phyloP scores from a whole-genome alignment of 2,113 vertebrate species.

The Erythrolamprus reginae region DNA sequence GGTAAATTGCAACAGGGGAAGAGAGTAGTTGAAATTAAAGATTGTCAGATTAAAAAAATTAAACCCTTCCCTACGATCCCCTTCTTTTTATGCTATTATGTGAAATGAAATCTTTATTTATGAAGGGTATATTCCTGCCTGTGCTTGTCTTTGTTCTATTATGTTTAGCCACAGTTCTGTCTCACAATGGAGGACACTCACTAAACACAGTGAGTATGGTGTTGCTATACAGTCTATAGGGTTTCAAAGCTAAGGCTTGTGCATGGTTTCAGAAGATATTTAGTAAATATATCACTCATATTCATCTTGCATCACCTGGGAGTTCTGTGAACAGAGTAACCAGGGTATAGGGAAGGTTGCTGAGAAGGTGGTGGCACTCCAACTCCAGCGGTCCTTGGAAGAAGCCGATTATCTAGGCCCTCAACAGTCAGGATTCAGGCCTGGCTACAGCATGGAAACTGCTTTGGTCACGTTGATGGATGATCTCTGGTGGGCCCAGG shows the following conservation, averaged over 20 bases:
- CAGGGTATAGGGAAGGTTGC: too few species aligned
- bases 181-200: background rate
- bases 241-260: too few species aligned
- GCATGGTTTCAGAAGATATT: too few species aligned
- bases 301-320: background rate
- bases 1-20: background rate
- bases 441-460: too few species aligned
- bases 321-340: background rate
- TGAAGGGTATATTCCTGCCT: background rate
- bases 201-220: background rate
- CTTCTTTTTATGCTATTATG: background rate
- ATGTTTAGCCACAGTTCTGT: background rate
- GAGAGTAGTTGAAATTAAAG: background rate
- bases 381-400: too few species aligned
- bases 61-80: background rate
- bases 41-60: constrained; percentile 16
- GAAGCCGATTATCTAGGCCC: too few species aligned
- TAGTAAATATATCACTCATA: background rate
- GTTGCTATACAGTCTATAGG: background rate
- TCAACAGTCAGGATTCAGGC: too few species aligned
- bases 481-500: too few species aligned
- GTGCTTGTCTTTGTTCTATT: background rate
- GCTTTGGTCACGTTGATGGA: too few species aligned
- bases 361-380: too few species aligned
- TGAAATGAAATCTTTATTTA: constrained; percentile 13